Conservation (phyloP, 1,140 invertebrate genomes). For the Drosophila equinoxialis region DNA sequence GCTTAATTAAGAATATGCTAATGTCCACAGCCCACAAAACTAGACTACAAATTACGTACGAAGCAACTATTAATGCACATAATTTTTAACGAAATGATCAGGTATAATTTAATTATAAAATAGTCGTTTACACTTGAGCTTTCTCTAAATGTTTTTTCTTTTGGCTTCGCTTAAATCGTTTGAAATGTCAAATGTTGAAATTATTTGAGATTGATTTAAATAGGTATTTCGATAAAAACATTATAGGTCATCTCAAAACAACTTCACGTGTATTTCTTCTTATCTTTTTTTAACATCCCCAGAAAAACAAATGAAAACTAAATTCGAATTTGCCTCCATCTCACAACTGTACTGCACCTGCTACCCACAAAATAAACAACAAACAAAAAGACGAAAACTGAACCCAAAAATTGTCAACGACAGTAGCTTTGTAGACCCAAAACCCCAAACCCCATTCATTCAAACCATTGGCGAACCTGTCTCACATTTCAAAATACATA, state of each 20-base stretch:
- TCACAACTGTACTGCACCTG: conserved; percentile 61
- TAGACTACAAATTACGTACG: neutral
- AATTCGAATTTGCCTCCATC: conserved; percentile 35
- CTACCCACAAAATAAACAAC: conserved; percentile 37
- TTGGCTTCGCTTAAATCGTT: neutral
- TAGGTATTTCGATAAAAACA: neutral
- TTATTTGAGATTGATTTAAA: neutral
- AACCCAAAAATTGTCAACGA: conserved; percentile 60
- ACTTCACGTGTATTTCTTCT: neutral
- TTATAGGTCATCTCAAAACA: conserved; percentile 3
- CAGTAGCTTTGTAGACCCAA: conserved; percentile 61
- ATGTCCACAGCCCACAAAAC: neutral
- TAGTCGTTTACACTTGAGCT: neutral
- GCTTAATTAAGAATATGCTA: neutral
- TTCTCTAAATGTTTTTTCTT: neutral
- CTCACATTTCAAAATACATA: conserved; percentile 82
- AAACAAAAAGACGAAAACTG: conserved; percentile 8
- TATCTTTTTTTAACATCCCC: neutral
- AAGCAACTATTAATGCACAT: neutral
- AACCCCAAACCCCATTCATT: conserved; percentile 21
- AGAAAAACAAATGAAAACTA: neutral
- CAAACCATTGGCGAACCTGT: conserved; percentile 64
- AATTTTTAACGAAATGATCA: neutral
- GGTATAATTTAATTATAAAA: neutral
- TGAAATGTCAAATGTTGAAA: neutral